Conservation (phyloP, 2,113 vertebrate genomes). For the Leucoraja erinaceus region DNA sequence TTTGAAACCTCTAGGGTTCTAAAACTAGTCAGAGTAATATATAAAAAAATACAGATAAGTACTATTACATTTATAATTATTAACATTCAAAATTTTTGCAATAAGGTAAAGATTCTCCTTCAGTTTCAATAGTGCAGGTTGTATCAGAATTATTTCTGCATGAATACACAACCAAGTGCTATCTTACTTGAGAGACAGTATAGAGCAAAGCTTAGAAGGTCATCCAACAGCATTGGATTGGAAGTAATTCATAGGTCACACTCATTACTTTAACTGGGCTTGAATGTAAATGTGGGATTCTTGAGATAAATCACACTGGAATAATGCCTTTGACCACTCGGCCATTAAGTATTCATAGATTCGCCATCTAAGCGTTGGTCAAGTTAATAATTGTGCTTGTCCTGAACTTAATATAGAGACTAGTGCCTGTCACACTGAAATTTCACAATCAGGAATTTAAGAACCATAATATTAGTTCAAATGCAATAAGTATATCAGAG, state of each 20-base stretch:
- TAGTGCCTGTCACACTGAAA: neutral
- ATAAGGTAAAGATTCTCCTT: neutral
- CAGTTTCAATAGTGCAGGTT: neutral
- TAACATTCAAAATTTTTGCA: neutral
- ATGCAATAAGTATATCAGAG: neutral
- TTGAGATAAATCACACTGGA: neutral
- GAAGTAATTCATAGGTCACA: neutral
- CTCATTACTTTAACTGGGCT: neutral
- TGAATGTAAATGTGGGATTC: neutral
- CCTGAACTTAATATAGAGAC: neutral
- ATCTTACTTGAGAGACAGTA: neutral
- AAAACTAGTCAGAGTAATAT: neutral
- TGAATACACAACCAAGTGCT: neutral
- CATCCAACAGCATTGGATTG: neutral
- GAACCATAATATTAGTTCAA: neutral
- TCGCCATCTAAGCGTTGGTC: neutral
- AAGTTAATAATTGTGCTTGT: neutral
- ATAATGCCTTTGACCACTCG: neutral
- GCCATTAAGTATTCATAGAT: neutral
- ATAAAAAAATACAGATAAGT: neutral
- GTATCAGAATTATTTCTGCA: neutral
- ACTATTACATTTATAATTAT: constrained; percentile 5
- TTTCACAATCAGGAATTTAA: neutral
- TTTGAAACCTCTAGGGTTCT: constrained; percentile 11
- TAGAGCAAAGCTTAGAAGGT: neutral